phyloP scores from a whole-genome alignment of 2,113 vertebrate species.

The Mixornis gularis region DNA sequence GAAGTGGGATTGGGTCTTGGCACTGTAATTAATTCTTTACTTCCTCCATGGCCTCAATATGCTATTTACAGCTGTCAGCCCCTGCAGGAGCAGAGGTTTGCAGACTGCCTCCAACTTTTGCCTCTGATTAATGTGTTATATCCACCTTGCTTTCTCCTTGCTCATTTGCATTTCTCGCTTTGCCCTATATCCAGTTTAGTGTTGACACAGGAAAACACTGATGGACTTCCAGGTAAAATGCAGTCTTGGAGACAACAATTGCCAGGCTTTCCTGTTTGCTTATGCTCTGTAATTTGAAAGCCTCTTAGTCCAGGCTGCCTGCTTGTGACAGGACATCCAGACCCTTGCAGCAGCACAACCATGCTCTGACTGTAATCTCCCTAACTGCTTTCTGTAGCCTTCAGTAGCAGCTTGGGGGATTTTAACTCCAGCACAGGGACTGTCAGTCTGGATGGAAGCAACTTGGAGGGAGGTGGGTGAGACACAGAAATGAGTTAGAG shows the following conservation, averaged over 20 bases:
- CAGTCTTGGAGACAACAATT: neutral
- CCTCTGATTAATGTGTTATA: neutral
- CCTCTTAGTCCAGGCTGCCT: neutral
- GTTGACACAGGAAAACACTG: neutral
- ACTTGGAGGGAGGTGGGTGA: neutral
- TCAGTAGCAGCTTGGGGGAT: neutral
- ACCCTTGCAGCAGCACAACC: neutral
- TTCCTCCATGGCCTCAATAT: constrained; percentile 34
- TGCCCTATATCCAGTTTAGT: neutral
- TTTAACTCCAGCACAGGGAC: neutral
- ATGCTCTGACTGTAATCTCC: neutral
- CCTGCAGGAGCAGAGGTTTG: neutral
- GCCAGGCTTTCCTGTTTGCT: constrained; percentile 5
- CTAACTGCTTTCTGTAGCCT: neutral
- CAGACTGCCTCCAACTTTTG: constrained; percentile 34
- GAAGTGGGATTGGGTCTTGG: constrained; percentile 46
- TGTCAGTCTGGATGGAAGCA: neutral
- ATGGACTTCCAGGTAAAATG: neutral
- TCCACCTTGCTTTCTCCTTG: neutral
- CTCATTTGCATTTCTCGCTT: neutral
- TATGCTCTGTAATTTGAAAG: neutral
- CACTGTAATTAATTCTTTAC: constrained; percentile 58
- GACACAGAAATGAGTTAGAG: neutral
- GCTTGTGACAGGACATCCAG: neutral
- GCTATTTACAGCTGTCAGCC: constrained; percentile 13